phyloP scores from a whole-genome alignment of 2,797 vertebrate genomes.

The Meda fulgida region DNA sequence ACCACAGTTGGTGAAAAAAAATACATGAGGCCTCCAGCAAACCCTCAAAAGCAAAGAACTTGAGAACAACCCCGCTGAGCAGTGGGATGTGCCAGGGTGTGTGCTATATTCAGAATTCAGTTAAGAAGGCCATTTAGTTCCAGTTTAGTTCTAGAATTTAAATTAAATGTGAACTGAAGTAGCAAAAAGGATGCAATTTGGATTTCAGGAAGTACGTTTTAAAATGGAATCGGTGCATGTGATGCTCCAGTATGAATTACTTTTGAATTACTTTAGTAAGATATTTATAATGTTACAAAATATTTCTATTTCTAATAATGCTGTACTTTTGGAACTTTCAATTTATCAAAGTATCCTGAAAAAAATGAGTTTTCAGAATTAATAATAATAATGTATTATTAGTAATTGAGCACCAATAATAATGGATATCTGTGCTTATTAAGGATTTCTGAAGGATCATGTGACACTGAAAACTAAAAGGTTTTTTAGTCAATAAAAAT shows the following conservation, averaged over 20 bases:
- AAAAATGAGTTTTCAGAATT: too few species aligned
- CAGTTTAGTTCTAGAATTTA: not conserved
- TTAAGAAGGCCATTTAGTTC: not conserved
- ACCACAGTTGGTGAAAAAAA: slow-evolving; percentile 4
- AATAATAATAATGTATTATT: too few species aligned
- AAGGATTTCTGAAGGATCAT: not conserved
- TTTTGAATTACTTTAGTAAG: not conserved
- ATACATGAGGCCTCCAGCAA: slow-evolving; percentile 26
- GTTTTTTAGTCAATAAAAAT: too few species aligned
- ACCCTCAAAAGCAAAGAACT: slow-evolving; percentile 16
- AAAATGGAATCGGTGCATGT: not conserved
- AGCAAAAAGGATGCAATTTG: not conserved
- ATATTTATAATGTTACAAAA: not conserved
- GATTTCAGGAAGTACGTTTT: not conserved
- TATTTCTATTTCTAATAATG: not conserved
- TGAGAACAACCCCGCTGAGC: slow-evolving; percentile 7
- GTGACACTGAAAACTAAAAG: too few species aligned
- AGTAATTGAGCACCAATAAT: not conserved
- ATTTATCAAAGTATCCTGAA: not conserved
- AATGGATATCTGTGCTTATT: not conserved
- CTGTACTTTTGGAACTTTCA: not conserved
- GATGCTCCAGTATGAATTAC: not conserved
- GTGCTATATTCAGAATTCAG: slow-evolving; percentile 1
- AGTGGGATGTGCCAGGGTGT: slow-evolving; percentile 2
- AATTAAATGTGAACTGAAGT: not conserved